A percentile compares a stretch with the other conserved stretches of the same genome.
phyloP scores from a whole-genome alignment of 2,888 invertebrate genomes.

The Caenorhabditis sinica region DNA sequence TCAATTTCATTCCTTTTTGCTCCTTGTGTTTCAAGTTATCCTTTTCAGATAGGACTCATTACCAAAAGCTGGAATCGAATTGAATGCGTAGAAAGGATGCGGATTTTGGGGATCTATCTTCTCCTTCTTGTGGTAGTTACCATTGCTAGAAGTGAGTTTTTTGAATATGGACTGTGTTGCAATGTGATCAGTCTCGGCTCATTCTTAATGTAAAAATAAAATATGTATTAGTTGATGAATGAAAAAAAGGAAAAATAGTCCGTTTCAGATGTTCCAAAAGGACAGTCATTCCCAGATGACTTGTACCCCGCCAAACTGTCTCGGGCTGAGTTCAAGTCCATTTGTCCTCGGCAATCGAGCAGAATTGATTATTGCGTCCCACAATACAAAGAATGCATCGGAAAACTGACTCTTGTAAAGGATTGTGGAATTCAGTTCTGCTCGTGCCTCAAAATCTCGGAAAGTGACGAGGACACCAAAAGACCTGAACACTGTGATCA shows the following conservation, averaged over 20 bases:
- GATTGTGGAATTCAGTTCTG: neutral
- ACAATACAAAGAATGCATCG: neutral
- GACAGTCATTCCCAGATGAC: neutral
- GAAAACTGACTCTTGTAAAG: neutral
- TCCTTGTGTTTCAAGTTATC: no score
- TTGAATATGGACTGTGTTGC: neutral
- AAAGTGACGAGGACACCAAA: neutral
- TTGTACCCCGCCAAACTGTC: neutral
- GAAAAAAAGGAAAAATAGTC: neutral
- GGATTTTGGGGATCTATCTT: neutral
- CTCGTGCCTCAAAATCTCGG: neutral
- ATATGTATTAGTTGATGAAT: no score
- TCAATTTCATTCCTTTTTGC: no score
- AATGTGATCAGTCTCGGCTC: neutral
- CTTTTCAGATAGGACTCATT: neutral
- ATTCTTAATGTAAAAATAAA: neutral
- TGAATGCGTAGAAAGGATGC: neutral
- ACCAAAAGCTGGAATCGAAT: neutral
- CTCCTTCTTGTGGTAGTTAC: neutral
- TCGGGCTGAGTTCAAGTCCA: neutral
- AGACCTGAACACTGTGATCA: neutral
- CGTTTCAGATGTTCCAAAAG: neutral
- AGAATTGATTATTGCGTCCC: neutral
- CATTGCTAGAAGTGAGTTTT: neutral
- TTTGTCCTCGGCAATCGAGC: slow-evolving; percentile 9